Conservation (phyloP, 2,797 vertebrate genomes). For the Spea hammondii region DNA sequence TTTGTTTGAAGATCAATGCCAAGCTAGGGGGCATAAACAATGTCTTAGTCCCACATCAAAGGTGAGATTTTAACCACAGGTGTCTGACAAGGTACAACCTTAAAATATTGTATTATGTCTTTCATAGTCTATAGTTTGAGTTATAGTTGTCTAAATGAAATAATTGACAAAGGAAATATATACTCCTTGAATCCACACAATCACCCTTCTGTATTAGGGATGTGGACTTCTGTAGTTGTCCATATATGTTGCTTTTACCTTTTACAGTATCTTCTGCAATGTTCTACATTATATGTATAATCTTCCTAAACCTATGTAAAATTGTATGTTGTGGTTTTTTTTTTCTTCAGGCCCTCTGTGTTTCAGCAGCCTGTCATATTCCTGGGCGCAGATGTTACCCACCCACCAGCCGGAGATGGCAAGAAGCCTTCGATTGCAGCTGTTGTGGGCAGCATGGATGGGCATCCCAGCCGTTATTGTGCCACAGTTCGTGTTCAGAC, state of each 20-base stretch:
- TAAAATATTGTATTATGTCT: no score
- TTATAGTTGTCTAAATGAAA: no score
- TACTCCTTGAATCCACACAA: no score
- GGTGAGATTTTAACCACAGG: constrained; percentile 67
- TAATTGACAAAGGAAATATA: no score
- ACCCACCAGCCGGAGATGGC: constrained; percentile 91
- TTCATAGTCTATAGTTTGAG: no score
- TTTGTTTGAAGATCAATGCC: constrained; percentile 98
- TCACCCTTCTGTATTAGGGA: no score
- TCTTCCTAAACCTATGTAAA: not conserved
- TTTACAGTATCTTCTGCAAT: no score
- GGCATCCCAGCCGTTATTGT: constrained; percentile 96
- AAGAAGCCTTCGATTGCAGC: constrained; percentile 97
- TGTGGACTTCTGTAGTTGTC: no score
- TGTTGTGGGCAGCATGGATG: constrained; percentile 97
- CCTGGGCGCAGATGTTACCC: constrained; percentile 91
- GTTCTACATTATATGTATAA: no score
- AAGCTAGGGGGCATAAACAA: constrained; percentile 98
- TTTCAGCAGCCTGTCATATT: constrained; percentile 99
- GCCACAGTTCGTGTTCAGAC: constrained; percentile 97
- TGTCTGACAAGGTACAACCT: no score
- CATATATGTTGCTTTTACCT: no score
- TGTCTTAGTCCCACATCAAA: constrained; percentile 95
- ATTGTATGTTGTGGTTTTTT: not conserved
- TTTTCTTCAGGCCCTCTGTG: constrained; percentile 81